Base-by-base conservation (phyloP, 2,797 vertebrate species). In the Thripadectes ignobilis region DNA sequence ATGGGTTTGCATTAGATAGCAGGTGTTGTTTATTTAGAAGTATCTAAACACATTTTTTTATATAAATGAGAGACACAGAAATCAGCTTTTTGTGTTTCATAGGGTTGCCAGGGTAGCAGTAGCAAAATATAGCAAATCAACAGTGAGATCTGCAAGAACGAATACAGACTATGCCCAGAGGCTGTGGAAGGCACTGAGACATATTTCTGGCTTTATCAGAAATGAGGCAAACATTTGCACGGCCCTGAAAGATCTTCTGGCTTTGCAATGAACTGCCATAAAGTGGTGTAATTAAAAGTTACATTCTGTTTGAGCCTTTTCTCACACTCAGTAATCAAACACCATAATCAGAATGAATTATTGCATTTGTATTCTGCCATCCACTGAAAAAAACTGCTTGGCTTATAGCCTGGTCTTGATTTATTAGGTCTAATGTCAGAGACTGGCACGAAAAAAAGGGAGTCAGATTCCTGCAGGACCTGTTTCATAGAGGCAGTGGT, bases 211-310 rank as follows among this genome's bases (percentile, higher is more conserved):
- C 77, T 96, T 94, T 96, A 91, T 94, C 86, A 80, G 89, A 82
- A 95, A 41, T 38, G 92, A 96, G 75, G 58, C 76, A 94, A 89
- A 96, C 92, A 93, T 95, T 97, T 92, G 81, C 89, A 86, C 2
- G 5, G 51, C 80, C 73, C 85, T 93, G 76, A 90, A 95, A 88
- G 36, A 92, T 71, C 81, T 93, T 72, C 83, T 96, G 82, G 58
- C 69, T 97, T 96, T 55, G 9, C 85, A 94, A 71, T 88, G 91
- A 97, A 85, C 67, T 91, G 57, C 90, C 93, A 75, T 89, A 91
- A 95, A 97, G 68, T n/a, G n/a, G 71, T 93, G 58, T 96, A 94
- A 95, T 95, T 96, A 96, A 96, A 96, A 95, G 95, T 94, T 96
- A 80, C 75, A 65, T 95, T 96, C 85, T 78, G 78, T 75, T 89